phyloP scores from a whole-genome alignment of 1,140 invertebrate genomes.

The Bombus consobrinus region DNA sequence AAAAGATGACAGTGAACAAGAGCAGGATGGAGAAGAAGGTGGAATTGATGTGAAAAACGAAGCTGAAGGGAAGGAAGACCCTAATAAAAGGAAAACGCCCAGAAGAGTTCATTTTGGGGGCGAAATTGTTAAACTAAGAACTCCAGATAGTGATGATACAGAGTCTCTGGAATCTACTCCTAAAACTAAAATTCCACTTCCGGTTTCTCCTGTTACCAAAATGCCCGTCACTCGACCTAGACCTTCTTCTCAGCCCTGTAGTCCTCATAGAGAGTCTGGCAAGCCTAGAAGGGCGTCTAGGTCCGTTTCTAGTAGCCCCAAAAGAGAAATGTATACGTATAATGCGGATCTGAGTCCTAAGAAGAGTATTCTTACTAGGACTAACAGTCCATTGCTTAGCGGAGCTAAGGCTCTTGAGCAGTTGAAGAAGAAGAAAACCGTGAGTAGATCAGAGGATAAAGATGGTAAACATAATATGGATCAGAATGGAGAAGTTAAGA shows the following conservation, averaged over 20 bases:
- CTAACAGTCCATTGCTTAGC: slow-evolving; percentile 7
- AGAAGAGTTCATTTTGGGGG: slow-evolving; percentile 91
- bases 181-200: slow-evolving; percentile 78
- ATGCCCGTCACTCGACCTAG: slow-evolving; percentile 66
- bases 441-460: background rate
- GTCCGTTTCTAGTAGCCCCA: slow-evolving; percentile 78
- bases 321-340: slow-evolving; percentile 74
- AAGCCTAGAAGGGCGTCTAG: slow-evolving; percentile 20
- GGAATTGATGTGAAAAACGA: slow-evolving; percentile 79
- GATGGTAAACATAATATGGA: background rate
- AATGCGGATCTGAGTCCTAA: slow-evolving; percentile 78
- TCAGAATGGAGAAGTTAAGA: background rate
- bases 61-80: slow-evolving; percentile 73
- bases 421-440: slow-evolving; percentile 30
- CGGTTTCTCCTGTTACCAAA: slow-evolving; percentile 77
- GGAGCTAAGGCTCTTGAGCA: background rate
- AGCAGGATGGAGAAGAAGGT: slow-evolving; percentile 75
- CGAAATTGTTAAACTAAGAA: slow-evolving; percentile 91
- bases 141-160: slow-evolving; percentile 89
- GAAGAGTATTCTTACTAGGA: slow-evolving; percentile 76
- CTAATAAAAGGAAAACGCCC: slow-evolving; percentile 49
- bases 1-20: slow-evolving; percentile 76
- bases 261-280: slow-evolving; percentile 54
- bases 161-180: slow-evolving; percentile 55
- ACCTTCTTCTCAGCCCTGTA: slow-evolving; percentile 69